phyloP scores from a whole-genome alignment of 1,140 invertebrate genomes.

The Zaprionus gabonicus region DNA sequence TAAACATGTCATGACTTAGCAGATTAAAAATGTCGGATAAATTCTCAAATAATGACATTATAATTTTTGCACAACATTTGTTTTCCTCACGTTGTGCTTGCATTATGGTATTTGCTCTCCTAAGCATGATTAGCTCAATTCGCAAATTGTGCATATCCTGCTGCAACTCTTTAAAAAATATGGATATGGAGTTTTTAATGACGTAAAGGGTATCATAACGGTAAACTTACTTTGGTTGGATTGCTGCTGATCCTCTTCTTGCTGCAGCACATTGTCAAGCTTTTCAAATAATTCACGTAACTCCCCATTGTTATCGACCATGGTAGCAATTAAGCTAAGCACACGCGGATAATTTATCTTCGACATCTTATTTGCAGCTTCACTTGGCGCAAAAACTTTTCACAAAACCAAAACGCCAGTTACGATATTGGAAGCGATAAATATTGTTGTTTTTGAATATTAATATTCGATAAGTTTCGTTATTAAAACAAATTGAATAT shows the following conservation, averaged over 20 bases:
- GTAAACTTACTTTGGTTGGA: conserved; percentile 4
- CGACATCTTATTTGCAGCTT: conserved; percentile 3
- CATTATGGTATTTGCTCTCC: neutral
- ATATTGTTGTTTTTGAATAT: neutral
- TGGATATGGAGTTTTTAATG: neutral
- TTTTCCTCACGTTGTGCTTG: neutral
- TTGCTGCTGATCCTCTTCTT: neutral
- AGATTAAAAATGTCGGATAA: neutral
- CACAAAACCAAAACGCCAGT: neutral
- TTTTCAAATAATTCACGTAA: neutral
- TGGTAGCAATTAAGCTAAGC: neutral
- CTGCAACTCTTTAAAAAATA: conserved; percentile 1
- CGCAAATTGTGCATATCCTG: conserved; percentile 12
- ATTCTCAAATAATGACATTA: neutral
- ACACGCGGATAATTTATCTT: neutral
- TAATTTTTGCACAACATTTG: neutral
- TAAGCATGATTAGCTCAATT: conserved; percentile 11
- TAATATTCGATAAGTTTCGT: neutral
- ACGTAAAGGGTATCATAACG: neutral
- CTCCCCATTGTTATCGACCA: conserved; percentile 4
- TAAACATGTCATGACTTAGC: conserved; percentile 6
- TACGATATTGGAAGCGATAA: neutral
- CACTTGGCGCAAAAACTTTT: neutral
- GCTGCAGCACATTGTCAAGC: conserved; percentile 10
- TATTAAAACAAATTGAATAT: too few species aligned